Conservation (phyloP, 2,113 vertebrate genomes). For the Cryptomyrus ogoouensis region DNA sequence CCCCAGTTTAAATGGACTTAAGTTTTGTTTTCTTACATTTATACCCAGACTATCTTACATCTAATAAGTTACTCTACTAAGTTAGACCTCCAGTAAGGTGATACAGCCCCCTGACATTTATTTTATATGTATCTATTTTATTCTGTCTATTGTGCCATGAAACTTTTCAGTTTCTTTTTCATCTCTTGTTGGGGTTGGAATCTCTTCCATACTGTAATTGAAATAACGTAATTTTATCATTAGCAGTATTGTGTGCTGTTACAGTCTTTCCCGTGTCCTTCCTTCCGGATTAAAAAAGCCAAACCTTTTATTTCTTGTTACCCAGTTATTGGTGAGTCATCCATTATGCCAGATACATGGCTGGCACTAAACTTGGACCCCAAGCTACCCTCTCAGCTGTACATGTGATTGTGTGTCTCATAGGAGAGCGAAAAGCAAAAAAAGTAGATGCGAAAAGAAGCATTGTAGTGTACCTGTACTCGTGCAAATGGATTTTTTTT, state of each 20-base stretch:
- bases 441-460: background rate
- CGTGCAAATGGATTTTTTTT: background rate
- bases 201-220: background rate
- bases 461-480: background rate
- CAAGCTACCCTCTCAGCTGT: background rate
- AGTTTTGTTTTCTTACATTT: background rate
- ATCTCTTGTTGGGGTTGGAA: background rate
- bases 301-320: background rate
- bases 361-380: too few relatives aligned
- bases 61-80: background rate
- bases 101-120: background rate
- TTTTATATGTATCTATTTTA: background rate
- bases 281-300: background rate
- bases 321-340: background rate
- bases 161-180: background rate
- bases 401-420: background rate
- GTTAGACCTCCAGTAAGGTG: background rate
- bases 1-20: background rate
- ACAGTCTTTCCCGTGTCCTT: background rate
- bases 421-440: background rate
- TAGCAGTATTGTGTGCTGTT: background rate
- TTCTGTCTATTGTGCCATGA: background rate
- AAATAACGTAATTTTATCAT: background rate
- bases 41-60: background rate
- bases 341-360: too few relatives aligned